Evolutionary conservation across 2,888 invertebrate genomes (phyloP).

Genomic region (Rhingia rostrata): DNA sequence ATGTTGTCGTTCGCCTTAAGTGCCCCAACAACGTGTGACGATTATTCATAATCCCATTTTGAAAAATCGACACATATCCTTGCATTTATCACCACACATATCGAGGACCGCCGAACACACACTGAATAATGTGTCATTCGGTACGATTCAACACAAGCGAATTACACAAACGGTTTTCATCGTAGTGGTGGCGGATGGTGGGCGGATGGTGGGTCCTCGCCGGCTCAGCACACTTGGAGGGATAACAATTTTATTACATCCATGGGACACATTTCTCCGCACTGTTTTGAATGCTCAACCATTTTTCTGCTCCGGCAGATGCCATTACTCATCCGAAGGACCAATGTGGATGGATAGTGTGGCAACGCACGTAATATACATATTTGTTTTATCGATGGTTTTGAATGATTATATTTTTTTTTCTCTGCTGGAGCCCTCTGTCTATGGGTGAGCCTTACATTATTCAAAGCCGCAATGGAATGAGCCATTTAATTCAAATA

Average conservation of each 20-base stretch:
- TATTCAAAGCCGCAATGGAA: constrained; percentile 1
- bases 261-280: constrained; percentile 72
- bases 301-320: constrained; percentile 69
- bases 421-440: not conserved
- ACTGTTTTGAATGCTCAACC: constrained; percentile 71
- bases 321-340: constrained; percentile 70
- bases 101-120: constrained; percentile 31
- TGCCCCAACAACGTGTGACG: constrained; percentile 73
- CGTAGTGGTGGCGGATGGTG: not conserved
- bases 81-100: constrained; percentile 67
- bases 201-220: not conserved
- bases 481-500: constrained; percentile 36
- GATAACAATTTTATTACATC: constrained; percentile 74
- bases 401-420: constrained; percentile 14
- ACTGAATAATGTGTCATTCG: constrained; percentile 69
- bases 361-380: constrained; percentile 66
- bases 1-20: constrained; percentile 63
- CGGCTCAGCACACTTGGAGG: constrained; percentile 42
- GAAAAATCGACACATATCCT: constrained; percentile 74
- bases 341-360: constrained; percentile 67
- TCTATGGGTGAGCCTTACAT: not conserved
- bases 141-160: constrained; percentile 54
- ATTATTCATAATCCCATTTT: constrained; percentile 74
- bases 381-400: constrained; percentile 66
- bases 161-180: constrained; percentile 35